Percentiles rank a stretch among this genome's conserved stretches.
Conservation (phyloP, 2,113 vertebrate genomes). For the Carollia perspicillata region DNA sequence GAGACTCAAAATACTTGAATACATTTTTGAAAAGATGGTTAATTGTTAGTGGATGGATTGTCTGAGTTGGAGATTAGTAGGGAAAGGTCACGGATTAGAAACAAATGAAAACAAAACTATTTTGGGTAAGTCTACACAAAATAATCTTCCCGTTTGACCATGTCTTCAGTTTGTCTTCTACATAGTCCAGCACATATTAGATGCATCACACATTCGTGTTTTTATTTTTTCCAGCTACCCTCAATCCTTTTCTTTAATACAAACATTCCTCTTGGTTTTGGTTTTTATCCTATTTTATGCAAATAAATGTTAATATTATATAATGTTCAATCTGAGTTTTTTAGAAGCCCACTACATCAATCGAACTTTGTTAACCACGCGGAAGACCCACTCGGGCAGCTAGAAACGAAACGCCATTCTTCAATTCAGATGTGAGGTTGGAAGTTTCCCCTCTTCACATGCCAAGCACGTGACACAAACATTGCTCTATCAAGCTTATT, state of each 20-base stretch:
- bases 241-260: not conserved
- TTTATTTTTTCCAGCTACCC: not conserved
- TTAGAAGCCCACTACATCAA: not conserved
- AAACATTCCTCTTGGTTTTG: not conserved
- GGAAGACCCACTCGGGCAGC: not conserved
- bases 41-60: not conserved
- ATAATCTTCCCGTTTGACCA: not conserved
- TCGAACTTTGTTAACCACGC: not conserved
- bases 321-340: not conserved
- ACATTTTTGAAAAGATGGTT: not conserved
- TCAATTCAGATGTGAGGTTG: not conserved
- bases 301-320: not conserved
- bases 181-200: too few relatives aligned
- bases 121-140: not conserved
- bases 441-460: not conserved
- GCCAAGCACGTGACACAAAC: too few relatives aligned
- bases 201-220: not conserved
- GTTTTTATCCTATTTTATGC: not conserved
- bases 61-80: not conserved
- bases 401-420: not conserved
- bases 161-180: not conserved
- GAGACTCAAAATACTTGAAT: not conserved
- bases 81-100: not conserved
- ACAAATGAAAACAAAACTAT: not conserved
- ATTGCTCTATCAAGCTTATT: too few relatives aligned